Evolutionary conservation across 2,113 vertebrate species (phyloP).

Genomic region (Todiramphus saurophagus): DNA sequence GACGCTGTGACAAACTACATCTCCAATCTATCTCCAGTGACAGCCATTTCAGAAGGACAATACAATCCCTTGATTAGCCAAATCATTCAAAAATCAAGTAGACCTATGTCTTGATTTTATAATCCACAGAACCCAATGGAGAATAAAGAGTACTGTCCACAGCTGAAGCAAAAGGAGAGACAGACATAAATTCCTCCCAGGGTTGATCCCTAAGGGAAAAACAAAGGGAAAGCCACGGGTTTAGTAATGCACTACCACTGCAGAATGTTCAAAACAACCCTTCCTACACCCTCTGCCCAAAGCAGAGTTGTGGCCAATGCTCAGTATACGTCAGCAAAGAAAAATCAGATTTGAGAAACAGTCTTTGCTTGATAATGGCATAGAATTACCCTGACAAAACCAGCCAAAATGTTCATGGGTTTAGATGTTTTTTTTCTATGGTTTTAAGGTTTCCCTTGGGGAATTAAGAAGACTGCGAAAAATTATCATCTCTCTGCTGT

Average conservation of each 20-base stretch:
- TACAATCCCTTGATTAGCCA: rapidly evolving
- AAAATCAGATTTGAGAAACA: neutral
- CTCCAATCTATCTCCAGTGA: neutral
- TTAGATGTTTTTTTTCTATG: neutral
- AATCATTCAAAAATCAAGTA: neutral
- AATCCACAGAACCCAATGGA: neutral
- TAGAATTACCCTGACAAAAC: neutral
- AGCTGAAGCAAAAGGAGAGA: neutral
- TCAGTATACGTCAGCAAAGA: neutral
- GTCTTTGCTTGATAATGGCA: neutral
- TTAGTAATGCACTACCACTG: neutral
- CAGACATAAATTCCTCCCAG: neutral
- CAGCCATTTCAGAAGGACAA: neutral
- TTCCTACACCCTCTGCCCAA: neutral
- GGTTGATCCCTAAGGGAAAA: neutral
- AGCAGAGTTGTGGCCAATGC: neutral
- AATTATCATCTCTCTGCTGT: neutral
- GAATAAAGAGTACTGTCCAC: neutral
- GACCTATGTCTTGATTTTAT: neutral
- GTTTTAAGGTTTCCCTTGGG: neutral
- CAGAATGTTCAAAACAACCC: neutral
- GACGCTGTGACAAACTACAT: neutral
- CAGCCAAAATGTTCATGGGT: neutral
- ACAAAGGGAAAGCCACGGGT: neutral
- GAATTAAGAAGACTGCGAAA: neutral